Conservation (phyloP, 2,888 invertebrate genomes). For the Phyllotreta striolata region DNA sequence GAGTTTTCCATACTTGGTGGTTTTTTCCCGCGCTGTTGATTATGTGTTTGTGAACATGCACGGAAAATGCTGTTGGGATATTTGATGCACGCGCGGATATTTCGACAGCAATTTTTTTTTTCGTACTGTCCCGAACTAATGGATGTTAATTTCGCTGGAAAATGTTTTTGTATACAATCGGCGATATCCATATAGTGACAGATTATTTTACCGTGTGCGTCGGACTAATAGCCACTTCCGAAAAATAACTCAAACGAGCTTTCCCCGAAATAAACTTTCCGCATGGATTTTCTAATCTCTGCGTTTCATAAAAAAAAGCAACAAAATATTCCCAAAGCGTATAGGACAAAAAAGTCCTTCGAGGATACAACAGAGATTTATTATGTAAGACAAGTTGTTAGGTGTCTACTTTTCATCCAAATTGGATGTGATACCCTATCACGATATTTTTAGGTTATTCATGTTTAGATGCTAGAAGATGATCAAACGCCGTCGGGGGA, state of each 20-base stretch:
- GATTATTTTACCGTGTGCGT: too few relatives aligned
- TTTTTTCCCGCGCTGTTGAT: too few relatives aligned
- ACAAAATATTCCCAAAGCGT: conserved; percentile 9
- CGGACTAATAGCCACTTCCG: conserved; percentile 1
- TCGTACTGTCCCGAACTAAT: too few relatives aligned
- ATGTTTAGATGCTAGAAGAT: too few relatives aligned
- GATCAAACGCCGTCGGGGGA: too few relatives aligned
- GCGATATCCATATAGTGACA: background rate
- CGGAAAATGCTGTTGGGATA: too few relatives aligned
- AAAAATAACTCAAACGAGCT: conserved; percentile 4
- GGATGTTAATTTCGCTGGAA: too few relatives aligned
- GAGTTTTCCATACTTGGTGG: too few relatives aligned
- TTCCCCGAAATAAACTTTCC: background rate
- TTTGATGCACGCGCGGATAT: too few relatives aligned
- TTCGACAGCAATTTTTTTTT: too few relatives aligned
- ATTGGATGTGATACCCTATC: conserved; percentile 18
- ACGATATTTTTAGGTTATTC: background rate
- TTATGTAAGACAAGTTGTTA: conserved; percentile 22
- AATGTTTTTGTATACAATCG: too few relatives aligned
- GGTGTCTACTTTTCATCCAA: conserved; percentile 1
- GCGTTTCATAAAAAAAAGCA: conserved; percentile 12
- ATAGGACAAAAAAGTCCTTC: conserved; percentile 11
- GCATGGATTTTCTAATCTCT: conserved; percentile 16
- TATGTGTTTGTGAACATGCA: too few relatives aligned
- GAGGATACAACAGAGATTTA: conserved; percentile 21